These are phyloP conservation scores for Micoletzkya japonica DNA, from an alignment of 2,888 invertebrate species.

Conservation along the genomic window DNA sequence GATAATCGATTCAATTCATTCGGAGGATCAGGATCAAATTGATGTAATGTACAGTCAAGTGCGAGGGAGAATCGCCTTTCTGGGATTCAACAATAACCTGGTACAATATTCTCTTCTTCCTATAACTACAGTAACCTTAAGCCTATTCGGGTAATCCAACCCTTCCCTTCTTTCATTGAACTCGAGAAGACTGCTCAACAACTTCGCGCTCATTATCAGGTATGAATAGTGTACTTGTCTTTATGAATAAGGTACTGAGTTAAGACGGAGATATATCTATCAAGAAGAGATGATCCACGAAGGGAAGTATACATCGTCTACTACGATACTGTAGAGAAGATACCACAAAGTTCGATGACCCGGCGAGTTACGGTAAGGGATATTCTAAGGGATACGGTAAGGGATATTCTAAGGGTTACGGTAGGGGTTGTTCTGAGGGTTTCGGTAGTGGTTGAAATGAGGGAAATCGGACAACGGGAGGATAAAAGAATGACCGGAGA, in stretches of 20 bases:
- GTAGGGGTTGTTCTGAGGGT: background rate
- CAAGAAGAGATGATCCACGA: background rate
- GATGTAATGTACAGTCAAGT: slow-evolving; percentile 8
- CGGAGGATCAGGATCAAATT: too few relatives aligned
- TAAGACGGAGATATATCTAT: background rate
- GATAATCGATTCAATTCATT: too few relatives aligned
- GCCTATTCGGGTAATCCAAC: slow-evolving; percentile 3
- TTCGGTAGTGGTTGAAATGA: background rate
- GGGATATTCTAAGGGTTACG: background rate
- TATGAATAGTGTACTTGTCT: background rate
- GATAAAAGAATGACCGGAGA: too few relatives aligned
- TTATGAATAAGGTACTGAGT: background rate
- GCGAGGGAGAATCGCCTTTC: slow-evolving; percentile 11
- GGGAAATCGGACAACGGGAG: background rate
- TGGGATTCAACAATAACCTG: slow-evolving; percentile 19
- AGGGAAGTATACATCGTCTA: background rate
- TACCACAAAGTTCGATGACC: too few relatives aligned
- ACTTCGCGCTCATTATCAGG: background rate
- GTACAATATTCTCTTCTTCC: background rate
- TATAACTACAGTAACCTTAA: background rate
- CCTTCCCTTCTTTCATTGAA: background rate
- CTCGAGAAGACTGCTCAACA: background rate
- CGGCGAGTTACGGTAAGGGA: background rate
- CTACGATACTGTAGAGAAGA: background rate
- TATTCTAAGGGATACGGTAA: background rate